A percentile compares a stretch with the other conserved stretches of the same genome.
phyloP scores from a whole-genome alignment of 35 echinoderm and acorn worm genomes.

The Strongylocentrotus purpuratus region DNA sequence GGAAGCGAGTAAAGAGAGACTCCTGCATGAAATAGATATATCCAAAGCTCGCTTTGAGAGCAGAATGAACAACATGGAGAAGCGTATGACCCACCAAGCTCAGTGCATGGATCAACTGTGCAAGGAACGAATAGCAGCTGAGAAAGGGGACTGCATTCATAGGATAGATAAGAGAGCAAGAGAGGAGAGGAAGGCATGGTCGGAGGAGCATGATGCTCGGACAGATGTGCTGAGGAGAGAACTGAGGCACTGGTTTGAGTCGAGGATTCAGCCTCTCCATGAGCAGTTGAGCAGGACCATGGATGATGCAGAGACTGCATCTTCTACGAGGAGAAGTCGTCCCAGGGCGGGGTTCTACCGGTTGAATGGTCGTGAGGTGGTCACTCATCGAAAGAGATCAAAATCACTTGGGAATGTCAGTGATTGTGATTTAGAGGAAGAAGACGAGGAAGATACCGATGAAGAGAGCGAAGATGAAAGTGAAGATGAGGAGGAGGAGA shows the following conservation, averaged over 20 bases:
- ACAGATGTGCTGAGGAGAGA: conserved; percentile 63
- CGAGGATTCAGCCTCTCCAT: conserved; percentile 74
- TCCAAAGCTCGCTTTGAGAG: conserved; percentile 81
- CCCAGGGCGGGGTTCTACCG: conserved; percentile 20
- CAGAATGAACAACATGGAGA: conserved; percentile 77
- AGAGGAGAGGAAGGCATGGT: conserved; percentile 76
- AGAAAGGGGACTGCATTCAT: conserved; percentile 88
- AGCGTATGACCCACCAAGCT: conserved; percentile 85
- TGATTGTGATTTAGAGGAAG: conserved; percentile 35
- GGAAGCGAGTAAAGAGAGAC: conserved; percentile 94
- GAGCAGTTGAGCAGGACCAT: conserved; percentile 57
- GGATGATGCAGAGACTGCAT: not conserved
- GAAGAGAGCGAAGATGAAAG: not conserved
- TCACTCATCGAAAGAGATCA: conserved; percentile 37
- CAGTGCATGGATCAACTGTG: conserved; percentile 88
- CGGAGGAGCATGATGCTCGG: conserved; percentile 71
- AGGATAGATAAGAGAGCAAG: conserved; percentile 76
- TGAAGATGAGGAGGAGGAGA: not conserved
- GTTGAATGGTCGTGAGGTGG: not conserved
- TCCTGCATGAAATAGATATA: conserved; percentile 91
- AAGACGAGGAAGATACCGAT: conserved; percentile 19
- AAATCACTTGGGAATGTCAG: conserved; percentile 10
- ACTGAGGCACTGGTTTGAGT: conserved; percentile 78
- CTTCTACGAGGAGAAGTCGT: not conserved
- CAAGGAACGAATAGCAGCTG: conserved; percentile 78